Conservation (phyloP, 2,113 vertebrate species). For the Perccottus glenii region DNA sequence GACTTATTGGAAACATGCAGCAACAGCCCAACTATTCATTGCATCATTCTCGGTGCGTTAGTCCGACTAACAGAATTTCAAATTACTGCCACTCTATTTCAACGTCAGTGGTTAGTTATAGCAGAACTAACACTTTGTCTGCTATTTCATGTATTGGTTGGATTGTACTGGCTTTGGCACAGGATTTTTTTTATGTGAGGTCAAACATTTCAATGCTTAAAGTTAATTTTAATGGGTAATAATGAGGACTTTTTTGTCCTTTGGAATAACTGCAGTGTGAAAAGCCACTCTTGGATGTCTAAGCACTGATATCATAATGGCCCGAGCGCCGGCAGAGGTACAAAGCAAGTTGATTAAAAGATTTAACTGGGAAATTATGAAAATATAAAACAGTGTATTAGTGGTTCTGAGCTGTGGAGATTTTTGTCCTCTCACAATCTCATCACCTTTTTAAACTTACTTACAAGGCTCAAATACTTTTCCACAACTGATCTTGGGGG, state of each 20-base stretch:
- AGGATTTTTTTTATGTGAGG: not conserved
- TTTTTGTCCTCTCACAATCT: not conserved
- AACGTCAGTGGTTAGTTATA: not conserved
- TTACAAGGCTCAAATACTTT: constrained; percentile 6
- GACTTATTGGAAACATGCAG: too few species aligned
- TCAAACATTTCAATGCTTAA: constrained; percentile 8
- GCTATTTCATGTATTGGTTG: constrained; percentile 2
- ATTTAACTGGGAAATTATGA: not conserved
- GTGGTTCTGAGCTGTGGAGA: not conserved
- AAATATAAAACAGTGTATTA: not conserved
- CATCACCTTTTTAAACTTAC: not conserved
- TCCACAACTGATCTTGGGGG: constrained; percentile 14
- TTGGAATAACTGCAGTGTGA: constrained; percentile 8
- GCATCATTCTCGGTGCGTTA: too few species aligned
- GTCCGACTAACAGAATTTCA: too few species aligned
- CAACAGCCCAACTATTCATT: too few species aligned
- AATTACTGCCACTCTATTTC: too few species aligned
- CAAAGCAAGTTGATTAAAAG: constrained; percentile 12
- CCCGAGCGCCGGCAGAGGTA: not conserved
- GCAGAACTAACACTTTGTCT: not conserved
- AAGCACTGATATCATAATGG: not conserved
- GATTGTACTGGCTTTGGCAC: constrained; percentile 2
- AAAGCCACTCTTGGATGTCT: constrained; percentile 7
- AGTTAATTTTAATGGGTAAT: constrained; percentile 1
- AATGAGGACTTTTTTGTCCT: constrained; percentile 8